phyloP scores from a whole-genome alignment of 2,888 invertebrate genomes.

The Trypoxylon attenuatum region DNA sequence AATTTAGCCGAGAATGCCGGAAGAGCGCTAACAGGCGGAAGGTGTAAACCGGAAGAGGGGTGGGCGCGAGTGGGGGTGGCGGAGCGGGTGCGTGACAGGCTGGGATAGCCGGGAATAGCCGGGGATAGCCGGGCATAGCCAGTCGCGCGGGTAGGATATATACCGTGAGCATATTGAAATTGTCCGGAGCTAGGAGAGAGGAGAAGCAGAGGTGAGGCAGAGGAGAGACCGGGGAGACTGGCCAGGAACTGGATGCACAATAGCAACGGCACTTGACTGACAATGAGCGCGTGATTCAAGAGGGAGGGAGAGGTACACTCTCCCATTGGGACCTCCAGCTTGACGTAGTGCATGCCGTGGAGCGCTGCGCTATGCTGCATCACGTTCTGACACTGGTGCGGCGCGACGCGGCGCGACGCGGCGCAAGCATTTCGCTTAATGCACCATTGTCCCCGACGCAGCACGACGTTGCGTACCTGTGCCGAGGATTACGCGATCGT shows the following conservation, averaged over 20 bases:
- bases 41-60: constrained; percentile 18
- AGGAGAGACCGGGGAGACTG: constrained; percentile 31
- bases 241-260: too few relatives aligned
- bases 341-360: constrained; percentile 38
- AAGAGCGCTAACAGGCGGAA: background rate
- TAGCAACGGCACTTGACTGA: constrained; percentile 55
- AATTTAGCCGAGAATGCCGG: constrained; percentile 6
- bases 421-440: too few relatives aligned
- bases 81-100: background rate
- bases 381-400: too few relatives aligned
- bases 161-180: constrained; percentile 37
- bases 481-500: constrained; percentile 46
- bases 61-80: too few relatives aligned
- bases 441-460: constrained; percentile 57
- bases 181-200: constrained; percentile 36
- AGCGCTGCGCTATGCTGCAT: too few relatives aligned
- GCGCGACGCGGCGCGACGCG: too few relatives aligned
- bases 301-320: constrained; percentile 46
- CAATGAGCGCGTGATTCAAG: constrained; percentile 56
- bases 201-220: constrained; percentile 44
- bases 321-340: constrained; percentile 46
- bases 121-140: too few relatives aligned
- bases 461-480: constrained; percentile 50
- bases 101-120: too few relatives aligned
- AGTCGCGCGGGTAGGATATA: constrained; percentile 9